phyloP scores from a whole-genome alignment of 2,113 vertebrate genomes.

The Gavia stellata region DNA sequence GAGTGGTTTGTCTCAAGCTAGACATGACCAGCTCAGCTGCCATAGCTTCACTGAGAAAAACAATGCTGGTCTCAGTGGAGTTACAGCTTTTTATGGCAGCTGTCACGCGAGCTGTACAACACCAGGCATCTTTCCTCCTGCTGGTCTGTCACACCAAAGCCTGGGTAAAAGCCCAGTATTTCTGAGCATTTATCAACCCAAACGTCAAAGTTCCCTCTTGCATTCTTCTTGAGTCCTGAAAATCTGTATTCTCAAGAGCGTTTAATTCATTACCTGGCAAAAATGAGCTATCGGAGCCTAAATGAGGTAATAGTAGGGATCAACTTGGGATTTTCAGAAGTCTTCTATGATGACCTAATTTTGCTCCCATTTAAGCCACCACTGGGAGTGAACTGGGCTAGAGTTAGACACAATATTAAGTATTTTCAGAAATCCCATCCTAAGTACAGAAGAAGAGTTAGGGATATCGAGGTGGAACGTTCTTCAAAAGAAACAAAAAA shows the following conservation, averaged over 20 bases:
- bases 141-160: not conserved
- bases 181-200: not conserved
- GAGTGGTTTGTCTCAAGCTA: not conserved
- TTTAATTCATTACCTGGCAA: not conserved
- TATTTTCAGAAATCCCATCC: not conserved
- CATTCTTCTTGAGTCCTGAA: not conserved
- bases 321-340: not conserved
- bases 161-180: not conserved
- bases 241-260: not conserved
- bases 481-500: not conserved
- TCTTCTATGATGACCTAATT: not conserved
- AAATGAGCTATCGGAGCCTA: not conserved
- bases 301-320: not conserved
- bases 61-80: not conserved
- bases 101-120: not conserved
- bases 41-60: not conserved
- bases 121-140: fast-evolving
- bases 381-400: not conserved
- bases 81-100: not conserved
- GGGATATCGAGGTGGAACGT: not conserved
- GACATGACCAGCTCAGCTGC: not conserved
- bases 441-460: not conserved
- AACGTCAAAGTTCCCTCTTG: not conserved
- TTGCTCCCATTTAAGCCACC: not conserved
- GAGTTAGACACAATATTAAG: not conserved